phyloP scores from a whole-genome alignment of 2,888 invertebrate species.

The Cataglyphis livida region DNA sequence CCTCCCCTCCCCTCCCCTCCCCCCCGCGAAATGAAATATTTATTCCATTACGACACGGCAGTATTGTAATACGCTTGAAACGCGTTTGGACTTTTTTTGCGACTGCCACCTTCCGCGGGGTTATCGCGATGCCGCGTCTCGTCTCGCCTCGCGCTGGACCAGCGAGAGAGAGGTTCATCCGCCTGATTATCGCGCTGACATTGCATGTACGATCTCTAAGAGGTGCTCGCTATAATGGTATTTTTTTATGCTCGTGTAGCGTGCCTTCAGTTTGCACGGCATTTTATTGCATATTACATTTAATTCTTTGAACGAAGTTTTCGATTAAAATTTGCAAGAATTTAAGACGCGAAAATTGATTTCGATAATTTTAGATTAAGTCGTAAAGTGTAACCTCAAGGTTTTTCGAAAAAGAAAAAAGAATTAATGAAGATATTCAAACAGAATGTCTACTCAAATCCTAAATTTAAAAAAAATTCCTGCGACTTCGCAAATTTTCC shows the following conservation, averaged over 20 bases:
- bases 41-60: slow-evolving; percentile 48
- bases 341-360: too few relatives aligned
- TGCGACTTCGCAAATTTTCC: too few relatives aligned
- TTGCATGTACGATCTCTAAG: background rate
- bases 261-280: background rate
- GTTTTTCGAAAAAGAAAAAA: too few relatives aligned
- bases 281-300: background rate
- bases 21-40: slow-evolving; percentile 47
- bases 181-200: slow-evolving; percentile 20
- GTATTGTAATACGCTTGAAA: slow-evolving; percentile 41
- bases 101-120: background rate
- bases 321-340: background rate
- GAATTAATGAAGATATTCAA: too few relatives aligned
- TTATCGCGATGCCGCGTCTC: slow-evolving; percentile 14
- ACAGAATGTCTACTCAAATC: too few relatives aligned
- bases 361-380: too few relatives aligned
- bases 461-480: too few relatives aligned
- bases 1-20: background rate
- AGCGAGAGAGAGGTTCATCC: background rate
- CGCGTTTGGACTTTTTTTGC: slow-evolving; percentile 28
- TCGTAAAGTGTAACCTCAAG: too few relatives aligned
- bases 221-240: background rate
- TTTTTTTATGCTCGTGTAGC: background rate
- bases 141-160: slow-evolving; percentile 3
- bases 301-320: background rate